Evolutionary conservation across 2,113 vertebrate species (phyloP).

Genomic region (Malurus alboscapulatus): DNA sequence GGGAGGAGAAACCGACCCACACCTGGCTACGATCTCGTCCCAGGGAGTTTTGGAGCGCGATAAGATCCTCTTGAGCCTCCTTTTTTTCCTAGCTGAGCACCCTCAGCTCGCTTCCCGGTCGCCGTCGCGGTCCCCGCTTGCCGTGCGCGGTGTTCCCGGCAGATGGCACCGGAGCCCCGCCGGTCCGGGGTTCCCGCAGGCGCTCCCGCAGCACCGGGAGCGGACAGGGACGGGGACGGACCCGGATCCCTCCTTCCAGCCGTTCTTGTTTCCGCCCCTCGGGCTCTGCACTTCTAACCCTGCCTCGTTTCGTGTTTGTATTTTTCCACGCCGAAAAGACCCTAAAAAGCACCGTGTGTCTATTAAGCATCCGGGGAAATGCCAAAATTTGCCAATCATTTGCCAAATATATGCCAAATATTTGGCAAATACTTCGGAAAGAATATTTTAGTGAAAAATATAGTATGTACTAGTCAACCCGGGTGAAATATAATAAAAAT

Average conservation of each 20-base stretch:
- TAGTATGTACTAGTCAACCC: rapidly evolving
- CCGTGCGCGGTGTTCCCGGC: background rate
- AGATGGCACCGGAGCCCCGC: background rate
- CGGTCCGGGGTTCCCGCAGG: background rate
- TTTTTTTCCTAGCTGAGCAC: background rate
- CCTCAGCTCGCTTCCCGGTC: background rate
- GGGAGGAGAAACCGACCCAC: background rate
- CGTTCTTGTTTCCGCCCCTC: rapidly evolving
- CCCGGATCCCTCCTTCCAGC: background rate
- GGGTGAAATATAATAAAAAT: background rate
- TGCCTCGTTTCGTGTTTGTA: too few relatives aligned
- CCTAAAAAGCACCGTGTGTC: background rate
- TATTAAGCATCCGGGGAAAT: background rate
- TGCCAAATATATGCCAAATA: background rate
- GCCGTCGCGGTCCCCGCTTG: background rate
- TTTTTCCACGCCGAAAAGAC: background rate
- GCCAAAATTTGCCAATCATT: background rate
- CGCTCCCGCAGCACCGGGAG: background rate
- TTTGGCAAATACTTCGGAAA: background rate
- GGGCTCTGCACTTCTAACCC: background rate
- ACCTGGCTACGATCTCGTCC: background rate
- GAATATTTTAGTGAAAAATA: background rate
- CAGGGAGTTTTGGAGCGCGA: rapidly evolving
- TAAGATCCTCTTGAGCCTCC: rapidly evolving
- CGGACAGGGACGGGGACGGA: too few relatives aligned